Conservation (phyloP, 2,113 vertebrate species). For the Hypanus sabinus region DNA sequence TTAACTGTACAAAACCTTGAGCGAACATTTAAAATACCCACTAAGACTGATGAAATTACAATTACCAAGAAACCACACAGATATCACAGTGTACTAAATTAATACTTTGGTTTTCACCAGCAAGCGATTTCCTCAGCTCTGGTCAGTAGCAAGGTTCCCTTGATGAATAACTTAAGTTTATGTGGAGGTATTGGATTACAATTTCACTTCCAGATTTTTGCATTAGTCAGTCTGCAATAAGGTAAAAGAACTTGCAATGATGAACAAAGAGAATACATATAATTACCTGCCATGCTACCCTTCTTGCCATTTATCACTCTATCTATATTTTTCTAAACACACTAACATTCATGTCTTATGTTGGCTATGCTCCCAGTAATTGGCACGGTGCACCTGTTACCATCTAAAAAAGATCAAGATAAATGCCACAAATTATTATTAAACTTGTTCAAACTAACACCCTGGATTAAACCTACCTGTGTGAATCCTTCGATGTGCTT, state of each 20-base stretch:
- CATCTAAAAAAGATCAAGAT: too few relatives aligned
- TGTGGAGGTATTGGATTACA: neutral
- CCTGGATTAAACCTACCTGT: constrained; percentile 63
- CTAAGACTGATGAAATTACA: neutral
- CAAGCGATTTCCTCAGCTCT: neutral
- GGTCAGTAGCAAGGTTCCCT: neutral
- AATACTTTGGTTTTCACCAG: neutral
- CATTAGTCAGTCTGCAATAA: neutral
- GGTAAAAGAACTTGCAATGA: neutral
- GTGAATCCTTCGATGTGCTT: constrained; percentile 91
- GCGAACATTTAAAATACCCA: neutral
- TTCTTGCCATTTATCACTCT: neutral
- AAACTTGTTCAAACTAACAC: neutral
- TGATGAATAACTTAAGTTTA: neutral
- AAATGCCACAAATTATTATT: neutral
- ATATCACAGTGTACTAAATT: neutral
- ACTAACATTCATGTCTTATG: neutral
- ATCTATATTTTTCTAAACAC: neutral
- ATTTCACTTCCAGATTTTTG: neutral
- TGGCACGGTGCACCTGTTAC: neutral
- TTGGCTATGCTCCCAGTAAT: neutral
- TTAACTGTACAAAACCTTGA: neutral
- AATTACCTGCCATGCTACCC: too few relatives aligned
- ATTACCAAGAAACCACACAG: neutral
- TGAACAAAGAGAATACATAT: neutral